Conservation (phyloP, 2,797 vertebrate species). For the Buceros bicornis region DNA sequence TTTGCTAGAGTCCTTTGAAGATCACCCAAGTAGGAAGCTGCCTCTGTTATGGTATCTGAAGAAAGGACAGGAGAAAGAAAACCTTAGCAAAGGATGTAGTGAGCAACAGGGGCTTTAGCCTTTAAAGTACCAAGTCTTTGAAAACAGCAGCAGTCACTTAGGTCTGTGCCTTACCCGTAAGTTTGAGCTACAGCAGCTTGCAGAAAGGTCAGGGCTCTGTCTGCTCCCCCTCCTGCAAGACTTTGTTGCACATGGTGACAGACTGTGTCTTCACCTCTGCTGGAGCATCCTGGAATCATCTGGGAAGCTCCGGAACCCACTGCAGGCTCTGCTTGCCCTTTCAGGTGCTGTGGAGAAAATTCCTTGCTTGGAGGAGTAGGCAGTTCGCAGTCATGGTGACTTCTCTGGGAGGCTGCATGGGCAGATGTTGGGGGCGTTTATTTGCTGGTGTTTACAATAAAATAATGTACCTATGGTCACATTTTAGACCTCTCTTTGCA, state of each 20-base stretch:
- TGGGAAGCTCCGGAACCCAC: background rate
- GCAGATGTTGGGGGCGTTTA: background rate
- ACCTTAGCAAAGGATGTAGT: background rate
- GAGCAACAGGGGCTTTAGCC: background rate
- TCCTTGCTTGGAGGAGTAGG: accelerated
- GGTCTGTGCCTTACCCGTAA: background rate
- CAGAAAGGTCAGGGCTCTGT: background rate
- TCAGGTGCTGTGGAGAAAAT: background rate
- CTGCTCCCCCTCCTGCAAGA: background rate
- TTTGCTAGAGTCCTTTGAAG: background rate
- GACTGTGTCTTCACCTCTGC: background rate
- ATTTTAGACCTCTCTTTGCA: background rate
- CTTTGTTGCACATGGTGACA: background rate
- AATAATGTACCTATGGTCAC: accelerated
- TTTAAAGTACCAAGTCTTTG: background rate
- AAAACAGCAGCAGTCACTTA: background rate
- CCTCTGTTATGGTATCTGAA: background rate
- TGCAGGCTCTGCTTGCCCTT: background rate
- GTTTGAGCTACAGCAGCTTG: background rate
- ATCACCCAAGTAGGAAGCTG: background rate
- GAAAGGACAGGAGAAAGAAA: background rate
- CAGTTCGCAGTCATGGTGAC: background rate
- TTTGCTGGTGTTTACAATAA: background rate
- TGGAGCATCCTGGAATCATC: background rate
- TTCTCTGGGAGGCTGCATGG: accelerated